These are phyloP conservation scores for Tiaroga cobitis DNA, from an alignment of 2,797 vertebrate genomes.

Conservation along the genomic window DNA sequence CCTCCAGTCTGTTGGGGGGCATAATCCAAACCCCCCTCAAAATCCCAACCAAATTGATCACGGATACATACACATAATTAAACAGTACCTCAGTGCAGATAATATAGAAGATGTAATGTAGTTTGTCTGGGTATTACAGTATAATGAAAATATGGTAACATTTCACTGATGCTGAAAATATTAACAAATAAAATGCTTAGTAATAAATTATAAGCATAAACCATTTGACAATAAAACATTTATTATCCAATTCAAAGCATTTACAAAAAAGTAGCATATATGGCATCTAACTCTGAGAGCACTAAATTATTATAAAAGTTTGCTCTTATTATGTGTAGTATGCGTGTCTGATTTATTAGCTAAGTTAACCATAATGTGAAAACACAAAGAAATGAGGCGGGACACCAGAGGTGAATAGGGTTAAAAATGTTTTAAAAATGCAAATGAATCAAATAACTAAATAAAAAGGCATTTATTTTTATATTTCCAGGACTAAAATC, in stretches of 20 bases:
- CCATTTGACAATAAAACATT: neutral
- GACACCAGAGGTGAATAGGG: neutral
- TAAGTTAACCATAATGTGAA: neutral
- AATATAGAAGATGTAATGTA: neutral
- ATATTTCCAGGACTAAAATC: neutral
- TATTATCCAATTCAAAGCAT: neutral
- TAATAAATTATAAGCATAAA: neutral
- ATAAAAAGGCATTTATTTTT: neutral
- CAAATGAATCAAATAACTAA: neutral
- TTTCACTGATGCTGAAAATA: neutral
- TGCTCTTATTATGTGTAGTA: neutral
- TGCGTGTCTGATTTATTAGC: neutral
- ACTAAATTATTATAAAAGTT: no score
- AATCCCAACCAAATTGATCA: neutral
- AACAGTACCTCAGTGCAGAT: neutral
- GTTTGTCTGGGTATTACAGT: neutral
- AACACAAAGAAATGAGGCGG: neutral
- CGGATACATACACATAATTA: neutral
- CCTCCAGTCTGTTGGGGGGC: neutral
- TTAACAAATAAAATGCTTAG: neutral
- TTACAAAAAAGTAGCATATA: neutral
- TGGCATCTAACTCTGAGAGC: neutral
- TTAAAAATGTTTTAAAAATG: neutral
- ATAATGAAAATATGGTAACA: neutral
- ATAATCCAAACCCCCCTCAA: conserved; percentile 3